phyloP scores from a whole-genome alignment of 1,140 invertebrate species.

The Trachelipus rathkii region DNA sequence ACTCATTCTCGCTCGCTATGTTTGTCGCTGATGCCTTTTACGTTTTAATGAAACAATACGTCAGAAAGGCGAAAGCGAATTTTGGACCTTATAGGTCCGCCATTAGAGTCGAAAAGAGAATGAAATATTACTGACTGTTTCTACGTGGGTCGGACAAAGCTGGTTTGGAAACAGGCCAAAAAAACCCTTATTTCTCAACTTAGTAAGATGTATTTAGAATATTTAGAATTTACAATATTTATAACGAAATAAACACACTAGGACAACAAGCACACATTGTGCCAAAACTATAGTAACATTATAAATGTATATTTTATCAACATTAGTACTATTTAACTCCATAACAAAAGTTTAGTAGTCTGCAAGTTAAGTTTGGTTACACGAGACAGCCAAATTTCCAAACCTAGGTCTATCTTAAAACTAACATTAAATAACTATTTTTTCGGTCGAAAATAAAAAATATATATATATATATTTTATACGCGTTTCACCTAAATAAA shows the following conservation, averaged over 20 bases:
- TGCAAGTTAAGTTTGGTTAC: not conserved
- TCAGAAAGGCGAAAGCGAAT: conserved; percentile 3
- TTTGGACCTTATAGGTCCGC: not conserved
- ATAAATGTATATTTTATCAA: not conserved
- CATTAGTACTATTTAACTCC: not conserved
- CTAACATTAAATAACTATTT: too few relatives aligned
- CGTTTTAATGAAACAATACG: conserved; percentile 3
- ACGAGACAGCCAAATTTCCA: too few relatives aligned
- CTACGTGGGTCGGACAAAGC: conserved; percentile 10
- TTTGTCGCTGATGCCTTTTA: not conserved
- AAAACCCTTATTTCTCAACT: conserved; percentile 13
- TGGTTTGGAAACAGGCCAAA: conserved; percentile 8
- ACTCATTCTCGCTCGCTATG: not conserved
- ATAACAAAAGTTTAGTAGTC: not conserved
- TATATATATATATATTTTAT: too few relatives aligned
- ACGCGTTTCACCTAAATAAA: too few relatives aligned
- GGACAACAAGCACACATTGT: conserved; percentile 6
- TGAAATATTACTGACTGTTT: not conserved
- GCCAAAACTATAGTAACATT: not conserved
- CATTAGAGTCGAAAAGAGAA: conserved; percentile 1
- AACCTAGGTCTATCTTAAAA: too few relatives aligned
- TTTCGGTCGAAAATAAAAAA: too few relatives aligned
- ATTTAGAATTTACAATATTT: conserved; percentile 10
- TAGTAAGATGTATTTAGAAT: conserved; percentile 13
- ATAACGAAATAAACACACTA: conserved; percentile 11